These are phyloP conservation scores for Platycheirus rosarum DNA, from an alignment of 2,888 invertebrate species.

Conservation along the genomic window DNA sequence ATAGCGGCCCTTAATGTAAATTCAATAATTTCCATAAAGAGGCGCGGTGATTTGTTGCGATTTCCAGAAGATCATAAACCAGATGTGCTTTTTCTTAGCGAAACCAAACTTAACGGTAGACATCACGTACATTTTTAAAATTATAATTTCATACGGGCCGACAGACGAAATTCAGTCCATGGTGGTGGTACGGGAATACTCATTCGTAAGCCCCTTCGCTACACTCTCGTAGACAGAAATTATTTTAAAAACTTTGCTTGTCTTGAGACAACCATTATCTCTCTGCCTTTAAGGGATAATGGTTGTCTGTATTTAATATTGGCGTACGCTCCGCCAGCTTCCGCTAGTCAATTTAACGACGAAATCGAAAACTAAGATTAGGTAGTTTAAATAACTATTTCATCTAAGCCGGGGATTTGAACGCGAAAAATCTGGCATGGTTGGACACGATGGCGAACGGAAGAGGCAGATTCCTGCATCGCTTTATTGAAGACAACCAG, in stretches of 20 bases:
- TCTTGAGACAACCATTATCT: too few species aligned
- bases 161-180: neutral
- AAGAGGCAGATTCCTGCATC: too few species aligned
- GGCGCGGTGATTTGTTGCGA: neutral
- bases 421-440: conserved; percentile 26
- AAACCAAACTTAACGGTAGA: neutral
- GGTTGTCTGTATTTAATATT: too few species aligned
- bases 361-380: conserved; percentile 24
- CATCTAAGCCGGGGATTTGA: conserved; percentile 24
- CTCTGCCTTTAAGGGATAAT: too few species aligned
- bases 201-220: conserved; percentile 3
- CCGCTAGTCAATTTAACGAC: too few species aligned
- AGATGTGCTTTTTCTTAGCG: too few species aligned
- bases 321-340: too few species aligned
- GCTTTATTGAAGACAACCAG: too few species aligned
- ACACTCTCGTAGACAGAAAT: too few species aligned
- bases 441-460: too few species aligned
- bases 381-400: conserved; percentile 5
- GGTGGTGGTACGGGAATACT: neutral
- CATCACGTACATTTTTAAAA: neutral
- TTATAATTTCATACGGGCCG: neutral
- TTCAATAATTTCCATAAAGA: neutral
- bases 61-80: neutral
- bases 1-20: neutral
- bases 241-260: too few species aligned